These are phyloP conservation scores for Heliconius cydno DNA, from an alignment of 2,888 invertebrate genomes.

Conservation along the genomic window DNA sequence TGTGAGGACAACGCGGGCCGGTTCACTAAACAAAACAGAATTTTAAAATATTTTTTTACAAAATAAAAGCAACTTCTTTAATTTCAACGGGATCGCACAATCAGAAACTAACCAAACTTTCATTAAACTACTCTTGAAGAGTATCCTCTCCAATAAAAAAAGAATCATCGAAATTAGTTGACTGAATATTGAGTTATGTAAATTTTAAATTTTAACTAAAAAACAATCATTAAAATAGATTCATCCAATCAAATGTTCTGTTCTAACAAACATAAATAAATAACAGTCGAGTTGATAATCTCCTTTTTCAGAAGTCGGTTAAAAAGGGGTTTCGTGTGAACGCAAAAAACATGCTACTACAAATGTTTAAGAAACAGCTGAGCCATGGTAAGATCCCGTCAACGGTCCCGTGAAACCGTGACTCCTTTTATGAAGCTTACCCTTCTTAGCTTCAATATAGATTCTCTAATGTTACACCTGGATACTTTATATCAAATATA, in stretches of 20 bases:
- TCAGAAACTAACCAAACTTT: too few relatives aligned
- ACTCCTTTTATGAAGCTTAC: constrained; percentile 29
- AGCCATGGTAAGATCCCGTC: constrained; percentile 59
- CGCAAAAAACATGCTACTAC: constrained; percentile 63
- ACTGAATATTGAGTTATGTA: too few relatives aligned
- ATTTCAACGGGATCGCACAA: too few relatives aligned
- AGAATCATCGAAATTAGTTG: too few relatives aligned
- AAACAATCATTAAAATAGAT: too few relatives aligned
- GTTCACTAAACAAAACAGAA: constrained; percentile 37
- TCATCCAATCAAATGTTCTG: too few relatives aligned
- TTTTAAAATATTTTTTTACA: not conserved
- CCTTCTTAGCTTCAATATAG: constrained; percentile 18
- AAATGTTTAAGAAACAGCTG: constrained; percentile 65
- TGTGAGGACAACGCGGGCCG: constrained; percentile 55
- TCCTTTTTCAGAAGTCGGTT: not conserved
- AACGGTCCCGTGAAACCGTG: constrained; percentile 29
- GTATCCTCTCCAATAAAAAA: too few relatives aligned
- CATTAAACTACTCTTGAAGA: too few relatives aligned
- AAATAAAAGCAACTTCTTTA: too few relatives aligned
- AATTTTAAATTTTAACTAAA: too few relatives aligned
- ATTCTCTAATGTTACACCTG: constrained; percentile 2
- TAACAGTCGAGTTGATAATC: too few relatives aligned
- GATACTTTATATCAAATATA: not conserved
- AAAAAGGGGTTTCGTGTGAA: constrained; percentile 65
- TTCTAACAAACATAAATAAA: too few relatives aligned